Conservation (phyloP, 2,888 invertebrate genomes). For the Amphipoea oculea region DNA sequence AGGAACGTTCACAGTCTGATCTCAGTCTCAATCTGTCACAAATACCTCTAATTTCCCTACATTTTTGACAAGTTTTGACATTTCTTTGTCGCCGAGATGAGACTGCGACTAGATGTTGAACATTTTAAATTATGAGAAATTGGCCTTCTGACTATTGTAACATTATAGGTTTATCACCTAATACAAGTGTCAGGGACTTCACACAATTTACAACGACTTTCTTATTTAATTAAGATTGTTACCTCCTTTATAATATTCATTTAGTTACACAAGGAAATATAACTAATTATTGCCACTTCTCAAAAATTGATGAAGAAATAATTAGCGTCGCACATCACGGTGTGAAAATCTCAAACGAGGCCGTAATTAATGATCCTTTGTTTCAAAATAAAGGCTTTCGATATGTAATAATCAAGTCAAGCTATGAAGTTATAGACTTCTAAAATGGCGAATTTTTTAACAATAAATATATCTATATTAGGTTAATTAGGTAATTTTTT, state of each 20-base stretch:
- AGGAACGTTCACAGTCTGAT: no score
- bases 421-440: background rate
- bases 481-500: background rate
- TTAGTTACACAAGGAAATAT: constrained; percentile 17
- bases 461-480: background rate
- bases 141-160: no score
- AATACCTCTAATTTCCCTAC: no score
- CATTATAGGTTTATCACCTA: background rate
- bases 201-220: background rate
- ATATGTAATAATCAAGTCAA: constrained; percentile 20
- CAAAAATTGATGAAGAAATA: constrained; percentile 57
- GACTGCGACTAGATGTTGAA: no score
- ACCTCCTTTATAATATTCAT: background rate
- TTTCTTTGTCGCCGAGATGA: no score
- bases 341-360: constrained; percentile 53
- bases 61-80: no score
- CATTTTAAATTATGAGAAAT: no score
- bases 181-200: background rate
- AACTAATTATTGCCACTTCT: constrained; percentile 43
- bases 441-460: background rate
- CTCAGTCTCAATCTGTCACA: no score
- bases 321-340: constrained; percentile 36
- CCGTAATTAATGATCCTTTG: constrained; percentile 54
- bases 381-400: constrained; percentile 16
- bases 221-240: background rate